Conservation (phyloP, 2,888 invertebrate genomes). For the Spilarctia lutea region DNA sequence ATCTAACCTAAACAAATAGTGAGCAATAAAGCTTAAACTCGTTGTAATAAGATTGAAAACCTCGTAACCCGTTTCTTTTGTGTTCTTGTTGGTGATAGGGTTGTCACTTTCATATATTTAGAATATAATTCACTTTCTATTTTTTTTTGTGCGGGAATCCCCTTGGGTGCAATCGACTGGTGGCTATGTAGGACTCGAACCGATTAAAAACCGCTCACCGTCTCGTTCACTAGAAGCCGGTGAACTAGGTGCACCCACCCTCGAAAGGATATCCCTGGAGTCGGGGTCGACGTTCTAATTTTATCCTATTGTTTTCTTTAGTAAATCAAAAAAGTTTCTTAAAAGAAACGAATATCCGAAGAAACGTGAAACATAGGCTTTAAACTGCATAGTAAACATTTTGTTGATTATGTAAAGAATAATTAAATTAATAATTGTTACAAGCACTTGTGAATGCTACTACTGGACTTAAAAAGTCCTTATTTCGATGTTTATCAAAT, state of each 20-base stretch:
- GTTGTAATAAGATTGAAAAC: slow-evolving; percentile 31
- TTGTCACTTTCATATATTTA: slow-evolving; percentile 4
- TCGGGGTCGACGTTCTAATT: too few relatives aligned
- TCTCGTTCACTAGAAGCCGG: too few relatives aligned
- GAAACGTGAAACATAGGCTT: background rate
- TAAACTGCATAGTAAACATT: background rate
- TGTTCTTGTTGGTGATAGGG: slow-evolving; percentile 15
- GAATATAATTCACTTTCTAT: background rate
- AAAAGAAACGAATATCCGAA: background rate
- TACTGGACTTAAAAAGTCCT: too few relatives aligned
- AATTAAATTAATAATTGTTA: background rate
- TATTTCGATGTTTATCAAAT: background rate
- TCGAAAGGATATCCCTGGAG: too few relatives aligned
- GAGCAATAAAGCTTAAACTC: slow-evolving; percentile 24
- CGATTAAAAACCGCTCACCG: too few relatives aligned
- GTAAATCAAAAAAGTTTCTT: too few relatives aligned
- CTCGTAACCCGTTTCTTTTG: slow-evolving; percentile 22
- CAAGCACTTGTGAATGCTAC: background rate
- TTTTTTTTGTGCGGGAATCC: too few relatives aligned
- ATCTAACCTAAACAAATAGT: slow-evolving; percentile 28
- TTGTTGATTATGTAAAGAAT: background rate
- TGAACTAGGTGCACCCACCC: too few relatives aligned
- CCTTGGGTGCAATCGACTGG: too few relatives aligned
- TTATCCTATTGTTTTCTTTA: background rate
- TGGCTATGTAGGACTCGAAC: too few relatives aligned